Base-by-base conservation (phyloP, 2,888 invertebrate genomes). In the Scaeva pyrastri region DNA sequence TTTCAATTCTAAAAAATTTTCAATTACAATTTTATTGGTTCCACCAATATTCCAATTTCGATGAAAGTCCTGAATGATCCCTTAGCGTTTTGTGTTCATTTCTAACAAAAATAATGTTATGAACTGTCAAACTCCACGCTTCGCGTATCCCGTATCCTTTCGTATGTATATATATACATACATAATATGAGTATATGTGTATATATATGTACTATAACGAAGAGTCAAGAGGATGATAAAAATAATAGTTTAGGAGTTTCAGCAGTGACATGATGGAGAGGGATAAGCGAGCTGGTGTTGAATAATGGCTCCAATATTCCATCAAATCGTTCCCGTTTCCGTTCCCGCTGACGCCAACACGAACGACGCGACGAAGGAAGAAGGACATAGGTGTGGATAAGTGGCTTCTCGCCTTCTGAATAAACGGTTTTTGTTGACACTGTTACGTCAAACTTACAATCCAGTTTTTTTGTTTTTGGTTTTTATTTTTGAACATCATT, bases 41-140 rank as follows among this genome's bases (percentile, higher is more conserved):
- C 75, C 75, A 76, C 79, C 80, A 80, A 80, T 85, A 85, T 85
- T 85, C 85, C 80, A 85, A 85, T 76, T 85, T 76, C 66, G 56
- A 73, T 76, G 80, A 72, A 68, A 85, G 62, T 43, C 19, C 21
- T 45, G 52, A 76, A 23, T 55, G 66, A 73, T 72, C 60, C 55
- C 58, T 26, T 14, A 16, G 56, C 45, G 14, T 5, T 19, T 12
- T 5, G 10, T 43, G 26, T n/a, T 64, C 31, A 31, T 48, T 64
- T 62, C 48, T 31, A 50, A 64, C 21, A 48, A 19, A 45, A 41
- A 68, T 39, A 50, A 75, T 43, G 60, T 73, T 66, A 73, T 76
- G 72, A 85, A 73, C 80, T 72, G 45, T 31, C 45, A 52, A 52
- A 60, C 77, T 58, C 43, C 19, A n/a, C 43, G 14, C 41, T 48